A percentile compares a stretch with the other conserved stretches of the same genome.
These are phyloP conservation scores for Suillia variegata DNA, from an alignment of 2,888 invertebrate species.

Conservation along the genomic window DNA sequence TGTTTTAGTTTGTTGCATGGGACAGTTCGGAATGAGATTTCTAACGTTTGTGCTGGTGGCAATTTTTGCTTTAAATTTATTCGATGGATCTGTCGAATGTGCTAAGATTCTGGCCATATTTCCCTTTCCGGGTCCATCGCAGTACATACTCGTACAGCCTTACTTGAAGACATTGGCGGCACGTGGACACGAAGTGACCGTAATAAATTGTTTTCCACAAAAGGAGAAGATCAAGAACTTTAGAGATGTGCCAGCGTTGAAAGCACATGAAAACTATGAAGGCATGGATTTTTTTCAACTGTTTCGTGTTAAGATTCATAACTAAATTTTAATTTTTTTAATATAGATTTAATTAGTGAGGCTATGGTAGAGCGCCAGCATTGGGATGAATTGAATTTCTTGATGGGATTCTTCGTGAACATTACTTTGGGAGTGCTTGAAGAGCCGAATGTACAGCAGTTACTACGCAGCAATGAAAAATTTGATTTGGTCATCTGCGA, in stretches of 20 bases:
- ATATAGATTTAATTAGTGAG: slow-evolving; percentile 29
- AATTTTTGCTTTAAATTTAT: not conserved
- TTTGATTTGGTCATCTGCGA: slow-evolving; percentile 56
- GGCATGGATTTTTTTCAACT: not conserved
- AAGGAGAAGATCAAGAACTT: slow-evolving; percentile 32
- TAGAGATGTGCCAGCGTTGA: slow-evolving; percentile 16
- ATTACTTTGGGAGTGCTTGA: slow-evolving; percentile 22
- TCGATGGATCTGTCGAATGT: not conserved
- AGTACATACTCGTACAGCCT: not conserved
- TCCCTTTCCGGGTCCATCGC: not conserved
- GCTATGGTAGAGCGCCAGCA: slow-evolving; percentile 1
- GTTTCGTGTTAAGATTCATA: not conserved
- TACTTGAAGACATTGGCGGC: slow-evolving; percentile 35
- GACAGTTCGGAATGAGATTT: too few species aligned
- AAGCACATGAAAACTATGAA: not conserved
- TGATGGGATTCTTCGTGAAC: not conserved
- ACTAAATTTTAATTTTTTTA: not conserved
- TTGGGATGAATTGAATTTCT: slow-evolving; percentile 21
- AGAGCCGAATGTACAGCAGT: slow-evolving; percentile 31
- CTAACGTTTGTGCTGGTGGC: too few species aligned
- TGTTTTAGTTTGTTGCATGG: too few species aligned
- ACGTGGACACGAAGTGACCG: slow-evolving; percentile 45
- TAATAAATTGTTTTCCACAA: slow-evolving; percentile 34
- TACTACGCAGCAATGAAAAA: slow-evolving; percentile 40
- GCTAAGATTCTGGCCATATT: not conserved